Conservation (phyloP, 2,888 invertebrate genomes). For the Euclidia mi region DNA sequence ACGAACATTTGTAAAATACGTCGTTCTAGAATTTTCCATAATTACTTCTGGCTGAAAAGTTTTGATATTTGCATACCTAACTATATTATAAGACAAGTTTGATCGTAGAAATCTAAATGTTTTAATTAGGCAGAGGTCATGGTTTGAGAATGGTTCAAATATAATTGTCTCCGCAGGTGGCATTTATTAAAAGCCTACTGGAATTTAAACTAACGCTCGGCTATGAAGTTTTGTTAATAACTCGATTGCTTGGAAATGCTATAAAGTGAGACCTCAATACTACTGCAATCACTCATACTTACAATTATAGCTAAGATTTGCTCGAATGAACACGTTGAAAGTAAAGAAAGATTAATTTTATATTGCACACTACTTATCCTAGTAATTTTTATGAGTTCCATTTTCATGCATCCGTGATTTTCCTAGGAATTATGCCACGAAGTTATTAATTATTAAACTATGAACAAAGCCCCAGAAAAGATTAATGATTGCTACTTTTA, state of each 20-base stretch:
- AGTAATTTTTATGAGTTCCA: no score
- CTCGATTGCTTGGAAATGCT: neutral
- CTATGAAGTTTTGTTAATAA: constrained; percentile 7
- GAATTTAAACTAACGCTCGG: constrained; percentile 24
- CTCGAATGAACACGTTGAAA: no score
- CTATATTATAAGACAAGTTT: constrained; percentile 61
- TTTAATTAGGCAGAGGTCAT: constrained; percentile 57
- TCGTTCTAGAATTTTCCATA: constrained; percentile 55
- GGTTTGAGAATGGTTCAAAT: constrained; percentile 33
- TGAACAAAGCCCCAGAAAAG: no score
- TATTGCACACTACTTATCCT: no score
- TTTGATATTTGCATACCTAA: constrained; percentile 67
- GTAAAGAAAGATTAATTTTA: no score
- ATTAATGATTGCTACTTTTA: no score
- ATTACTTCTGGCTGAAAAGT: constrained; percentile 62
- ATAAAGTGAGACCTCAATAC: neutral
- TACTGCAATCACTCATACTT: neutral
- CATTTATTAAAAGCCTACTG: constrained; percentile 15
- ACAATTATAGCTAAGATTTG: no score
- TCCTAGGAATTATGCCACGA: no score
- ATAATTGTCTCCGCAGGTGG: constrained; percentile 38
- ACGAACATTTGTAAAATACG: constrained; percentile 9
- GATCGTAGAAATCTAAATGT: constrained; percentile 49
- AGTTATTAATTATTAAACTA: no score
- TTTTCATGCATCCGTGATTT: no score